Base-by-base conservation (phyloP, 2,797 vertebrate genomes). In the Crocodylus rhombifer region DNA sequence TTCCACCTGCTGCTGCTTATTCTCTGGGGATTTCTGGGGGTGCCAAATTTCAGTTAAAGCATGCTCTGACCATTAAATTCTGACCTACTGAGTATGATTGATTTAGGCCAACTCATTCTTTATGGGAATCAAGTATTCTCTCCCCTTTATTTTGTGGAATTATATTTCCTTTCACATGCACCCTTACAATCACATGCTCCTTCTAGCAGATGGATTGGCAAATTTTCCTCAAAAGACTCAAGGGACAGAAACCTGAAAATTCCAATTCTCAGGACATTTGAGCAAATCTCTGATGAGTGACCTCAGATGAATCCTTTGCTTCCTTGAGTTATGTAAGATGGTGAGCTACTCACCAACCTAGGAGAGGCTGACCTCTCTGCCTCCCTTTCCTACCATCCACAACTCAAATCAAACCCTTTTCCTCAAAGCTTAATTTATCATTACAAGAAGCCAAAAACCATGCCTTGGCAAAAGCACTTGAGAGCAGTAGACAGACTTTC, bases 1-100 rank as follows among this genome's bases (percentile, higher is more conserved):
- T 94, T 77, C 74, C 91, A 96, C 73, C 92, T 94, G 94, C 88
- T 95, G 88, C 87, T 82, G 83, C 83, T 93, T 82, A 78, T 94
- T 84, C 62, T 88, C 67, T 81, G 61, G 63, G 89, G 62, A 86
- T 82, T 88, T 83, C 92, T 94, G 85, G 60, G 74, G 96, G 89
- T 16, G 83, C 83, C 80, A 71, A 71, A 28, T 1, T 64, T 82
- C 36, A 69, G 2, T 58, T 60, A 77, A 67, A 81, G 60, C 73
- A 90, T 91, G 84, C 65, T 61, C 14, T 57, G 60, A 87, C 23
- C 77, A 3, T 69, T 91, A 73, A 0, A 0, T 80, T 93, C 61
- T 67, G 65, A 60, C 55, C 12, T 80, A 74, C 71, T 80, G 57
- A 56, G 56, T 0, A 0, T 86, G 86, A 73, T 25, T 78, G 65